Conservation (phyloP, 2,888 invertebrate species). For the Agriopis aurantiaria region DNA sequence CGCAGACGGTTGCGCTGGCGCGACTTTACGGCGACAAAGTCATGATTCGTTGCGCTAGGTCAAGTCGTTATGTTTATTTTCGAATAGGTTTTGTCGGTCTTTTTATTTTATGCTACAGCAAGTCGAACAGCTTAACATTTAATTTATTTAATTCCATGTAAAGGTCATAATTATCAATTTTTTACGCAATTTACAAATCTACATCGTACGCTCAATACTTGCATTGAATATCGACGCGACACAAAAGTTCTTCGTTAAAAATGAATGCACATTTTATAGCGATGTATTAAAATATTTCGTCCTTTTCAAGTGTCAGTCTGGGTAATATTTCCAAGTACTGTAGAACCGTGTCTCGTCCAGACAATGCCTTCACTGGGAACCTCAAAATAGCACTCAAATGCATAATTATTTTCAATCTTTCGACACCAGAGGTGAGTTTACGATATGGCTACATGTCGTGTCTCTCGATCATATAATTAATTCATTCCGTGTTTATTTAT, state of each 20-base stretch:
- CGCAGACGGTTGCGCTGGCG: slow-evolving; percentile 40
- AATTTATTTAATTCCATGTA: background rate
- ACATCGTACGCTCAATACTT: background rate
- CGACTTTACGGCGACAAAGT: slow-evolving; percentile 59
- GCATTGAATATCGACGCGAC: background rate
- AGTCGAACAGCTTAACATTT: background rate
- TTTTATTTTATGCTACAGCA: slow-evolving; percentile 13
- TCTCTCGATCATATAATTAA: slow-evolving; percentile 41
- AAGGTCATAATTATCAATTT: background rate
- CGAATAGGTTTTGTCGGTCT: slow-evolving; percentile 49
- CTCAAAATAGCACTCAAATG: slow-evolving; percentile 19
- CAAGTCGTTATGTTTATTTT: slow-evolving; percentile 57
- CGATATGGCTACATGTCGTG: slow-evolving; percentile 44
- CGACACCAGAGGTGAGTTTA: slow-evolving; percentile 35
- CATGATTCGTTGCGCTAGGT: slow-evolving; percentile 63
- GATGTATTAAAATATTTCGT: background rate
- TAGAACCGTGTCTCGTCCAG: background rate
- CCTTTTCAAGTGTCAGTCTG: slow-evolving; percentile 4
- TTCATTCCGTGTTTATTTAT: slow-evolving; percentile 39
- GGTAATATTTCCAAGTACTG: slow-evolving; percentile 13
- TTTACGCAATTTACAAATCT: background rate
- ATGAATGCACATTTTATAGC: background rate
- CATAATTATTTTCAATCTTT: slow-evolving; percentile 29
- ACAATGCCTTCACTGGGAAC: slow-evolving; percentile 21
- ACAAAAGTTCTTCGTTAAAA: background rate